Evolutionary conservation across 2,113 vertebrate genomes (phyloP).

Genomic region (Ciconia boyciana): DNA sequence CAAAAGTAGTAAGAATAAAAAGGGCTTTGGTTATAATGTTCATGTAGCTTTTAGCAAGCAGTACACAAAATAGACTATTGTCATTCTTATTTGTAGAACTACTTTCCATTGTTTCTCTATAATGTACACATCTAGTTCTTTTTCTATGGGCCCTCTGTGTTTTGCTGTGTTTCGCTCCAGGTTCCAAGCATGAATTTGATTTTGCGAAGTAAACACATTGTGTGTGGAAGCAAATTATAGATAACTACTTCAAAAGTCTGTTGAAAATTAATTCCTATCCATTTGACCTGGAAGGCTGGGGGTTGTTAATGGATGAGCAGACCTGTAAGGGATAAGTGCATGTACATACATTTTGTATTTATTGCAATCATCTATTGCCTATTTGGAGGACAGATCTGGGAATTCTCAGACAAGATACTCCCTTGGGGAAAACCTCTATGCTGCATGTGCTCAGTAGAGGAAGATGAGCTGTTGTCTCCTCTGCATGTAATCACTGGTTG

Average conservation of each 20-base stretch:
- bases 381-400: neutral
- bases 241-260: slow-evolving; percentile 17
- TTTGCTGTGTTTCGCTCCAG: neutral
- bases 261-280: neutral
- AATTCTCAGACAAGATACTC: neutral
- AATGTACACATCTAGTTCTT: neutral
- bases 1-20: neutral
- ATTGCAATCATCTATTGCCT: neutral
- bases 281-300: neutral
- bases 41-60: neutral
- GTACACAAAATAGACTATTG: neutral
- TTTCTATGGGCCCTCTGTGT: neutral
- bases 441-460: neutral
- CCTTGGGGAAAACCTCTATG: neutral
- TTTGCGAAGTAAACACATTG: neutral
- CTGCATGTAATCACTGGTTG: neutral
- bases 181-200: slow-evolving; percentile 24
- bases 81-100: neutral
- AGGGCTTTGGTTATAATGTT: neutral
- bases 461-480: neutral
- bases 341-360: neutral
- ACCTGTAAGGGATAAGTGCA: neutral
- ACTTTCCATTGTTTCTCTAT: neutral
- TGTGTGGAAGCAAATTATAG: neutral
- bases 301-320: neutral